Evolutionary conservation across 2,797 vertebrate genomes (phyloP).

Genomic region (Cossypha polioptera): DNA sequence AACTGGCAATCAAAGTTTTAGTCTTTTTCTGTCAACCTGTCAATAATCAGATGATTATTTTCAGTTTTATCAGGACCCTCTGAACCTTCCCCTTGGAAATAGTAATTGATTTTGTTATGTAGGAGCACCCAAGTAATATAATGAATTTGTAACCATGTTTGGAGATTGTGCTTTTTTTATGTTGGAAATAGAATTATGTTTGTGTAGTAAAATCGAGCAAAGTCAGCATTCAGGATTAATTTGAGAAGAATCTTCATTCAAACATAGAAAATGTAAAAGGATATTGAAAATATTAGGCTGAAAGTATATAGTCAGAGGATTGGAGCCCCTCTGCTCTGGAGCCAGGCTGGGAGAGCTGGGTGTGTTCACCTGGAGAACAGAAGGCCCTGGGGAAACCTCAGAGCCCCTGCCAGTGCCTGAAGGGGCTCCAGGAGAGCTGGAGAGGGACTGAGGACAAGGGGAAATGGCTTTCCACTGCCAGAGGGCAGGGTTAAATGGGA

Average conservation of each 20-base stretch:
- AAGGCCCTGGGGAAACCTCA: rapidly evolving
- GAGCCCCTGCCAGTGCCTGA: rapidly evolving
- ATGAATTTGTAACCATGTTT: background rate
- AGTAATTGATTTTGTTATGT: background rate
- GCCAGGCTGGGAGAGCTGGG: background rate
- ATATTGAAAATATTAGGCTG: background rate
- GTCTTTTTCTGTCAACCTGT: background rate
- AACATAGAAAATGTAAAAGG: background rate
- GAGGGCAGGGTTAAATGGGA: rapidly evolving
- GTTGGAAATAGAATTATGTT: background rate
- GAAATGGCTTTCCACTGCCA: background rate
- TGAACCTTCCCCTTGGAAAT: background rate
- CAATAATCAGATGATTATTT: background rate
- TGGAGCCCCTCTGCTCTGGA: background rate
- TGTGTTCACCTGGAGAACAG: rapidly evolving
- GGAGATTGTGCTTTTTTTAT: background rate
- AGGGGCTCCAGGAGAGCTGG: background rate
- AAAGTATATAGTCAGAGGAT: background rate
- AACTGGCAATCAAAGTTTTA: background rate
- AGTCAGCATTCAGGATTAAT: background rate
- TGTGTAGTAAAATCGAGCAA: background rate
- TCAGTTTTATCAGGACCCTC: background rate
- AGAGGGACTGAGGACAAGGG: background rate
- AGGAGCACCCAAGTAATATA: background rate
- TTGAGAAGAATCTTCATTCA: background rate